Evolutionary conservation across 2,113 vertebrate species (phyloP), one percentile per base, ranked within the genome.

Genomic region (Charadrius vociferus): DNA sequence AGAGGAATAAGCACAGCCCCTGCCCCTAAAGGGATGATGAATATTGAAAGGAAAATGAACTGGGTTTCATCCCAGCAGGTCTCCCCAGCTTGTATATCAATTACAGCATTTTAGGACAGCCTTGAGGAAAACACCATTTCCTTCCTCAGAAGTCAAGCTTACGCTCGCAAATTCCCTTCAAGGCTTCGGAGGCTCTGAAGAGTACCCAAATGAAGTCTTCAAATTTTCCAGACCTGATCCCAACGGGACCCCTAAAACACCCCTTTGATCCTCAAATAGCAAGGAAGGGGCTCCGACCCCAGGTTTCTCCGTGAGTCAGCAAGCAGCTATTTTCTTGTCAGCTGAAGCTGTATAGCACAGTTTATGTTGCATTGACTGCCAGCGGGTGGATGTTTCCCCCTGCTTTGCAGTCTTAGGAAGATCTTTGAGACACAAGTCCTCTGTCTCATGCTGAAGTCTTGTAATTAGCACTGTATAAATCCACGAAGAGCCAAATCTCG

Each of bases 341-440:
- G 36, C 65, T 77, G 67, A 6, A 79, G 78, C 26, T 72, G 50
- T 27, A 6, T 12, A 53, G 56, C 55, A 81, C 22, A 16, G 45
- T 52, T 92, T 70, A 3, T 27, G 18, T 3, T 49, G 66, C 79
- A 19, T 1, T 39, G 63, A 49, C 5, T 50, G 47, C 58, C 72
- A 7, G 74, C 9, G 55, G 80, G 70, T 45, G 73, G 74, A 50
- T 67, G 81, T 80, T 93, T 94, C 62, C 58, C 89, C 47, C 84
- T 86, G 75, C 85, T 72, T 82, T 84, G 62, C 68, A 92, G 12
- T 86, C 90, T 88, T 66, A 63, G 78, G 93, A 91, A 89, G 96
- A 88, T 95, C 87, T 95, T 94, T 84, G 96, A 97, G 95, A 94
- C 94, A 93, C 81, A 39, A 97, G 94, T 91, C 93, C 91, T 95